Conservation (phyloP, 1,140 invertebrate species). For the Mya arenaria region DNA sequence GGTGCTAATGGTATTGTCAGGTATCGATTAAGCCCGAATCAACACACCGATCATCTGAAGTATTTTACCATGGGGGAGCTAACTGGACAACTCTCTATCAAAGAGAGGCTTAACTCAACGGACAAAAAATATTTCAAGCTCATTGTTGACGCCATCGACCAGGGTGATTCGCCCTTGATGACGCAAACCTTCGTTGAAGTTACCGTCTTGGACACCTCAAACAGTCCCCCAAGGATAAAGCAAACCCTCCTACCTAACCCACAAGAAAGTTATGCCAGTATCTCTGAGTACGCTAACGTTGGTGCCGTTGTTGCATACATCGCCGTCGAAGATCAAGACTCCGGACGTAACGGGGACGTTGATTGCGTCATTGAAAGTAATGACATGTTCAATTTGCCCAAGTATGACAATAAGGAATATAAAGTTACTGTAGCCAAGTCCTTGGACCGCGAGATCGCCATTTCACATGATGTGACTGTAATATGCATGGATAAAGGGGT, state of each 20-base stretch:
- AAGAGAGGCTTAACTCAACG: slow-evolving; percentile 55
- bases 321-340: slow-evolving; percentile 63
- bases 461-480: slow-evolving; percentile 86
- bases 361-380: slow-evolving; percentile 59
- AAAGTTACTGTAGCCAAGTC: slow-evolving; percentile 66
- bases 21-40: slow-evolving; percentile 86
- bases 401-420: slow-evolving; percentile 64
- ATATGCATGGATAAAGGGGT: slow-evolving; percentile 62
- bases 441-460: slow-evolving; percentile 92
- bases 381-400: slow-evolving; percentile 62
- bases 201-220: slow-evolving; percentile 75
- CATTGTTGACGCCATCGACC: slow-evolving; percentile 64
- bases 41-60: slow-evolving; percentile 61
- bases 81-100: slow-evolving; percentile 58
- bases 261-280: slow-evolving; percentile 48
- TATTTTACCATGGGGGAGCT: slow-evolving; percentile 57
- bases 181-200: slow-evolving; percentile 68
- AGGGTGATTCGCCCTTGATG: slow-evolving; percentile 56
- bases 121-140: slow-evolving; percentile 58
- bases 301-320: slow-evolving; percentile 67
- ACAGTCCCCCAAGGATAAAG: slow-evolving; percentile 74
- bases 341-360: slow-evolving; percentile 65
- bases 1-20: slow-evolving; percentile 90
- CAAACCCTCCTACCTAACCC: slow-evolving; percentile 65
- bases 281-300: slow-evolving; percentile 60